Evolutionary conservation across 2,113 vertebrate genomes (phyloP).

Genomic region (Clarias gariepinus): DNA sequence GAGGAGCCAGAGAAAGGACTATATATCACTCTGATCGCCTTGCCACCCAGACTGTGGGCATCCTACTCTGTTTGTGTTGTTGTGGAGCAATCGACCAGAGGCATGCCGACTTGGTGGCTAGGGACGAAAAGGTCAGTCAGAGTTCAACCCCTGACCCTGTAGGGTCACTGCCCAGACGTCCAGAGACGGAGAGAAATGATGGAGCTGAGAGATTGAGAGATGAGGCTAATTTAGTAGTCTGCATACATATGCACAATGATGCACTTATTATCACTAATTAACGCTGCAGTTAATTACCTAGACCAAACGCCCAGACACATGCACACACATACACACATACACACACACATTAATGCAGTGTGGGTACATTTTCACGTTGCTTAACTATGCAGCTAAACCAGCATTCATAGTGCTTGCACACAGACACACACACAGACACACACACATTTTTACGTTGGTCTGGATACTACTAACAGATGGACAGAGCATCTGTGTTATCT

Average conservation of each 20-base stretch:
- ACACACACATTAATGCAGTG: slow-evolving; percentile 18
- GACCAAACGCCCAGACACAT: background rate
- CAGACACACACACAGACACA: background rate
- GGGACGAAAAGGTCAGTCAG: slow-evolving; percentile 46
- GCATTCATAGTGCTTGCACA: slow-evolving; percentile 19
- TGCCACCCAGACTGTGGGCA: slow-evolving; percentile 37
- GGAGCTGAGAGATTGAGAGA: slow-evolving; percentile 19
- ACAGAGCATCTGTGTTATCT: slow-evolving; percentile 54
- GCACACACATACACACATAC: background rate
- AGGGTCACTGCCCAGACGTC: slow-evolving; percentile 59
- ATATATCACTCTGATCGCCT: slow-evolving; percentile 59
- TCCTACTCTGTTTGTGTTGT: slow-evolving; percentile 55
- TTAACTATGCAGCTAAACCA: slow-evolving; percentile 32
- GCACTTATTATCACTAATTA: slow-evolving; percentile 40
- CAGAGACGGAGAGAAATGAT: slow-evolving; percentile 12
- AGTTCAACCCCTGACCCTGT: slow-evolving; percentile 54
- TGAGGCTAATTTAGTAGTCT: slow-evolving; percentile 50
- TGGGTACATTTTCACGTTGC: background rate
- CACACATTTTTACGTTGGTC: slow-evolving; percentile 28
- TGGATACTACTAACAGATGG: slow-evolving; percentile 49
- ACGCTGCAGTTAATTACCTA: slow-evolving; percentile 20
- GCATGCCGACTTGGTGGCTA: slow-evolving; percentile 45
- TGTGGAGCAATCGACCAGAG: slow-evolving; percentile 49
- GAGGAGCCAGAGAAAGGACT: slow-evolving; percentile 38
- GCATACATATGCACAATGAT: slow-evolving; percentile 39